Evolutionary conservation across 2,797 vertebrate species (phyloP).

Genomic region (Nothura maculosa): DNA sequence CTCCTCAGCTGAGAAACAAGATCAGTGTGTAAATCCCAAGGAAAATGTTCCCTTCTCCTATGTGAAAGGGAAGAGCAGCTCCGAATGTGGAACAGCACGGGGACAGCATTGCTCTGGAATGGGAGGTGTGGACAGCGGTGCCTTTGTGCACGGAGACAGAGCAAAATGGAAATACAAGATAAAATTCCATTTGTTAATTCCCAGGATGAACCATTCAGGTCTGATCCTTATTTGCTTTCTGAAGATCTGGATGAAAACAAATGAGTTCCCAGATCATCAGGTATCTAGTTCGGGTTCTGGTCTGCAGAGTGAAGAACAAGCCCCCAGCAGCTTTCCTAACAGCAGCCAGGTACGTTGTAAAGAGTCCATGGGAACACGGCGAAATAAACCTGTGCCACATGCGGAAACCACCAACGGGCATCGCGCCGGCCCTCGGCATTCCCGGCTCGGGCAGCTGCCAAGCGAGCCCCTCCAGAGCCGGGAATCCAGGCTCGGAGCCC

Average conservation of each 20-base stretch:
- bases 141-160: neutral
- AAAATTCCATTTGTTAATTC: neutral
- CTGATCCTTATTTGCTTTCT: neutral
- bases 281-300: neutral
- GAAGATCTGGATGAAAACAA: neutral
- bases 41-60: neutral
- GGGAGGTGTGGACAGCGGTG: accelerated
- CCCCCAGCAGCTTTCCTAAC: neutral
- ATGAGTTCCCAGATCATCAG: neutral
- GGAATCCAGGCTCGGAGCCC: neutral
- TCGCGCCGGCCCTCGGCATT: accelerated
- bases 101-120: neutral
- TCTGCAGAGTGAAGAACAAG: neutral
- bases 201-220: neutral
- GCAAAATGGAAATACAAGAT: neutral
- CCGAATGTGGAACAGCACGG: accelerated
- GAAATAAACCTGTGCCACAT: neutral
- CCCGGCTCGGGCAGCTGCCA: neutral
- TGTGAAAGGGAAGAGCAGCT: accelerated
- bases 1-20: slow-evolving; percentile 7
- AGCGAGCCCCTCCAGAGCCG: neutral
- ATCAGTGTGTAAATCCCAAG: neutral
- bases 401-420: accelerated
- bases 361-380: neutral
- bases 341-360: accelerated